Base-by-base conservation (phyloP, 2,113 vertebrate species). In the Myocastor coypus region DNA sequence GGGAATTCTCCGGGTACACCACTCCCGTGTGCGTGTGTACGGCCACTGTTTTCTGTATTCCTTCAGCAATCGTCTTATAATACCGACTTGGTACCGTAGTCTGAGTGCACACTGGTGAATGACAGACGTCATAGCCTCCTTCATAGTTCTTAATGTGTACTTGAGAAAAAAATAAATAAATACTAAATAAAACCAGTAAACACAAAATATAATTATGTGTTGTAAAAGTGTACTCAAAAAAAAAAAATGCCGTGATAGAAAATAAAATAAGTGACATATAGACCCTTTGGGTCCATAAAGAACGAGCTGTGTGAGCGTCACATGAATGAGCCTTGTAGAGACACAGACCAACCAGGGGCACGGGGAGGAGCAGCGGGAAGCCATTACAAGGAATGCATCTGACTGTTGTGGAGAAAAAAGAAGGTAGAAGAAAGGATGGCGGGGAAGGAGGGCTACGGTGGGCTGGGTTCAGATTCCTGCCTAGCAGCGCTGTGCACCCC, bases 21-120 rank as follows among this genome's bases (percentile, higher is more conserved):
- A 24, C 68, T 69, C 24, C n/a, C n/a, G n/a, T n/a, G 16, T 22
- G 73, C 3, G 11, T 32, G 1, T 17, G 7, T 28, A 4, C 6
- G 37, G 81, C 26, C 17, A 83, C 37, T 77, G 66, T 78, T 85
- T 87, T 26, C 57, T 77, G 89, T 81, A 73, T 69, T 88, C 40
- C 83, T 46, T 93, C 42, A 68, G 34, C 77, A 83, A 82, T 52
- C 13, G 32, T 42, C 71, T 14, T 24, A 59, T 19, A 90, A 34
- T 46, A 37, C 3, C 17, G 69, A 17, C 6, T 64, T 69, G 42
- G 20, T 77, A 61, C 28, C 11, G 37, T 68, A 26, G 6, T 92
- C n/a, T 64, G 1, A 5, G 9, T 61, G 12, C 12, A n/a, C 22
- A 30, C 0, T 52, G 40, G 30, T 80, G 52, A 55, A 28, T 82